Percentiles rank a stretch among this genome's conserved stretches.
Evolutionary conservation across 2,888 invertebrate genomes (phyloP).

Genomic region (Trilocha varians): DNA sequence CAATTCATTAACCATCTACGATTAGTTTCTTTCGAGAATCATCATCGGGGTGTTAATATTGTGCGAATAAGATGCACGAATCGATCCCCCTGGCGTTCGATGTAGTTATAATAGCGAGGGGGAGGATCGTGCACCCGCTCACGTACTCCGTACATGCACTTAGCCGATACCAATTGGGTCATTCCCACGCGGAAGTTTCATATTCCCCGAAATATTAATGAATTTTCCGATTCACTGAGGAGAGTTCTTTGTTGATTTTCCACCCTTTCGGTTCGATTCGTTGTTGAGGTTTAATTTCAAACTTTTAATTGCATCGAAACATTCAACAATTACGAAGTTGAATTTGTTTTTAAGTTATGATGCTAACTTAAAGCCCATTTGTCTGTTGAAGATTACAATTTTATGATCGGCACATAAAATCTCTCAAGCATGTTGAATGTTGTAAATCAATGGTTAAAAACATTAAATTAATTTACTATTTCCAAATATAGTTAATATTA

Average conservation of each 20-base stretch:
- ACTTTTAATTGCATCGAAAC: too few species aligned
- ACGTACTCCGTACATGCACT: constrained; percentile 37
- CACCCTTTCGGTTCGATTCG: neutral
- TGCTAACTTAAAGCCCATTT: too few species aligned
- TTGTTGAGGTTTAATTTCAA: too few species aligned
- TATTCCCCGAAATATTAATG: neutral
- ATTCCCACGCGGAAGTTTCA: constrained; percentile 15
- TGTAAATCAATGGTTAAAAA: too few species aligned
- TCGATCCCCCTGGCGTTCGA: constrained; percentile 43
- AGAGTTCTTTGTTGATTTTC: neutral
- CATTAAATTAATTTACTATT: neutral
- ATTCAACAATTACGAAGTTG: too few species aligned
- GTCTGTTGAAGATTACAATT: too few species aligned
- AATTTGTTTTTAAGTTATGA: too few species aligned
- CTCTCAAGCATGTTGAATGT: too few species aligned
- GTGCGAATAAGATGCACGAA: constrained; percentile 59
- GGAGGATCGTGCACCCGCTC: constrained; percentile 39
- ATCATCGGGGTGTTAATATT: constrained; percentile 67
- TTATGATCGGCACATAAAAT: too few species aligned
- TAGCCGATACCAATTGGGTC: constrained; percentile 30
- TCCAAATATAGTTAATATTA: constrained; percentile 2
- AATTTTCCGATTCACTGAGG: neutral
- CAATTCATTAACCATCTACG: neutral
- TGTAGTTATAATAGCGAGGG: constrained; percentile 54
- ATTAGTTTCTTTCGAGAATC: neutral